phyloP scores from a whole-genome alignment of 2,113 vertebrate species.

The Quiscalus mexicanus region DNA sequence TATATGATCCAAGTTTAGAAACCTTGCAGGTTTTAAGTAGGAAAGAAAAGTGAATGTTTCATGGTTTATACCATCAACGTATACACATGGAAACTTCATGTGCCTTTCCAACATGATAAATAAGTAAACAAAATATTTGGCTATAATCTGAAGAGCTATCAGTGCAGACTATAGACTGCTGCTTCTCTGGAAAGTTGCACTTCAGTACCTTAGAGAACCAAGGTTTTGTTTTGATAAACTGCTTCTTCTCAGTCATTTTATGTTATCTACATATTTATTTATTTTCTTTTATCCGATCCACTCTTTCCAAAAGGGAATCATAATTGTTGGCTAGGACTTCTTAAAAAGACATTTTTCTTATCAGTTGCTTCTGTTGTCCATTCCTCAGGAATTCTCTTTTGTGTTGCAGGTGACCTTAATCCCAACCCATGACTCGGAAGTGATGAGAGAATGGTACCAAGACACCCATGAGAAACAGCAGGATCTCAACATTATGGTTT shows the following conservation, averaged over 20 bases:
- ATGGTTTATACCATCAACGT: neutral
- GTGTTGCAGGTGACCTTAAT: conserved; percentile 85
- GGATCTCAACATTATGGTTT: conserved; percentile 96
- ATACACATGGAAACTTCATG: neutral
- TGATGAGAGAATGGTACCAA: too few species aligned
- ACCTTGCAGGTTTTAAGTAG: neutral
- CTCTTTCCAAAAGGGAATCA: neutral
- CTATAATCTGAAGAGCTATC: neutral
- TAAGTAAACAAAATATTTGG: neutral
- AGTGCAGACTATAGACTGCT: neutral
- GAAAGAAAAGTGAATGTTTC: neutral
- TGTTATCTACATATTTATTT: neutral
- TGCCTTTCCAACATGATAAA: neutral
- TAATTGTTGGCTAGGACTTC: neutral
- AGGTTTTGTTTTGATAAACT: neutral
- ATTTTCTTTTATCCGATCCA: neutral
- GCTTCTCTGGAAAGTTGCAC: neutral
- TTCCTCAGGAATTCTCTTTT: neutral
- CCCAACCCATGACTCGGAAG: too few species aligned
- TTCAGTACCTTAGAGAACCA: neutral
- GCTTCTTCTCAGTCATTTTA: neutral
- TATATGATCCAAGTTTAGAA: neutral
- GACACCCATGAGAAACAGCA: conserved; percentile 81
- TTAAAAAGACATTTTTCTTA: neutral
- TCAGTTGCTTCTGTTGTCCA: neutral